Conservation (phyloP, 2,113 vertebrate species). For the Silurus asotus region DNA sequence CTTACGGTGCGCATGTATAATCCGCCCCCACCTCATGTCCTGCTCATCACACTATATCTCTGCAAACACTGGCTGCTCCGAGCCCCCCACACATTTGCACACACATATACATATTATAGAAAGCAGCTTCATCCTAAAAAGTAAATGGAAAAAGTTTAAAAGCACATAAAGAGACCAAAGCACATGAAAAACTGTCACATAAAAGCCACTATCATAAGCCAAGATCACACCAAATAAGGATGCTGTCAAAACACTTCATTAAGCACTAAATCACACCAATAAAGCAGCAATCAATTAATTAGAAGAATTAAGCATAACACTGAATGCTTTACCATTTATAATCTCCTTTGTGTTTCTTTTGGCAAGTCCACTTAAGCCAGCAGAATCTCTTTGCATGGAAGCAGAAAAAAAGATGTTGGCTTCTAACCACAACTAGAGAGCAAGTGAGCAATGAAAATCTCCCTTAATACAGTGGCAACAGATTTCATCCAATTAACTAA, state of each 20-base stretch:
- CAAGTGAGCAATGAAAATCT: not conserved
- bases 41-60: too few relatives aligned
- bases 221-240: conserved; percentile 10
- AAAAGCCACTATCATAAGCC: not conserved
- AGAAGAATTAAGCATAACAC: not conserved
- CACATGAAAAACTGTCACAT: conserved; percentile 6
- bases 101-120: not conserved
- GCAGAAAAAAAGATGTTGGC: not conserved
- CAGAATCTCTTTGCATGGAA: not conserved
- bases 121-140: not conserved
- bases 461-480: too few relatives aligned
- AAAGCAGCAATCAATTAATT: conserved; percentile 1
- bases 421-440: not conserved
- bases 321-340: conserved; percentile 11
- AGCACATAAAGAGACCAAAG: not conserved
- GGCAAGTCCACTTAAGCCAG: not conserved
- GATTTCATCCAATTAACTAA: too few relatives aligned
- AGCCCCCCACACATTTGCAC: not conserved
- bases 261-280: not conserved
- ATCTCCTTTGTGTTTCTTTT: not conserved
- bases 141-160: not conserved
- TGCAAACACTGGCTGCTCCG: too few relatives aligned
- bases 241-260: not conserved
- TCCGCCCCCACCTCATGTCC: too few relatives aligned
- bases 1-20: too few relatives aligned